phyloP scores from a whole-genome alignment of 2,888 invertebrate species.

The Sesamia inferens region DNA sequence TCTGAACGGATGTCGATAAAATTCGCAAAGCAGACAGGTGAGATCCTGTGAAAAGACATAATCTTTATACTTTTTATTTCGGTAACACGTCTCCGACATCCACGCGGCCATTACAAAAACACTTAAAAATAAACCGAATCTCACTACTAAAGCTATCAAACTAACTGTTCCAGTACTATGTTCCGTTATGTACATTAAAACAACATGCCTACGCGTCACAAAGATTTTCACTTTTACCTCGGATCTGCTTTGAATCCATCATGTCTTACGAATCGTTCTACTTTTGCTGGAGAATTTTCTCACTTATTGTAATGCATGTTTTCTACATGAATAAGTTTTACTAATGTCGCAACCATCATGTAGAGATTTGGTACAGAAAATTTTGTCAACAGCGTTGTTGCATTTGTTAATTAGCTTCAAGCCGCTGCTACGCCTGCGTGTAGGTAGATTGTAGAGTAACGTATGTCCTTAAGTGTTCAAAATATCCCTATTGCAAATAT shows the following conservation, averaged over 20 bases:
- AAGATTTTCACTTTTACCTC: conserved; percentile 58
- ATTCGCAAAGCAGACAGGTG: not conserved
- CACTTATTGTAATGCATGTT: conserved; percentile 33
- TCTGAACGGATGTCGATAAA: not conserved
- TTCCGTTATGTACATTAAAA: conserved; percentile 48
- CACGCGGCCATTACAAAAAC: not conserved
- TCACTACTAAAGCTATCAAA: conserved; percentile 22
- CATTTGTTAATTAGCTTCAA: not conserved
- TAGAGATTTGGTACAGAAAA: too few species aligned
- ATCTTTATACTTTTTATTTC: not conserved
- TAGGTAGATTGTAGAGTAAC: not conserved
- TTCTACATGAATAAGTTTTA: conserved; percentile 30
- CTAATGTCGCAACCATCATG: not conserved
- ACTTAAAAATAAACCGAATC: conserved; percentile 15
- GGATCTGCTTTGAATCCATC: conserved; percentile 57
- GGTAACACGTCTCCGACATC: not conserved
- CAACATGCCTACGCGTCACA: conserved; percentile 46
- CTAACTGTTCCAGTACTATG: conserved; percentile 38
- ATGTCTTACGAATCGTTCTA: conserved; percentile 45
- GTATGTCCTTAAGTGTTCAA: not conserved
- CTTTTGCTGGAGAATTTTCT: conserved; percentile 38
- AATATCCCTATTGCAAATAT: not conserved
- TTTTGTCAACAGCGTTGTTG: conserved; percentile 1
- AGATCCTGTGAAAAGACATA: not conserved
- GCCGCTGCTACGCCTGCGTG: not conserved